A percentile compares a stretch with the other conserved stretches of the same genome.
Conservation (phyloP, 2,888 invertebrate genomes). For the Netelia virgata region DNA sequence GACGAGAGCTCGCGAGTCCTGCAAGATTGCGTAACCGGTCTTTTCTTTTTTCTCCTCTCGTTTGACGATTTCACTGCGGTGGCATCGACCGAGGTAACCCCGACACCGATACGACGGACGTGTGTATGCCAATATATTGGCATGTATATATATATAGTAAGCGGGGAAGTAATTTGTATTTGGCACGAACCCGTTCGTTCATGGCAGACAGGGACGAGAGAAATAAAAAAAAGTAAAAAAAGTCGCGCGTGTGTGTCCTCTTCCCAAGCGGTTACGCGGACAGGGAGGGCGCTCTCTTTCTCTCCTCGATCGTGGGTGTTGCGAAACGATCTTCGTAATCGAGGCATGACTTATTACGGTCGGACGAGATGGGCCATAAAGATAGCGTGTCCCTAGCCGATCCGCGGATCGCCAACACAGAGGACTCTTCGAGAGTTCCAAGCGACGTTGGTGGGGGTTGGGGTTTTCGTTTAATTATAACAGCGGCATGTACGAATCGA, state of each 20-base stretch:
- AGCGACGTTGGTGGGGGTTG: too few relatives aligned
- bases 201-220: constrained; percentile 40
- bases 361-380: constrained; percentile 73
- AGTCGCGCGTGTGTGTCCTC: constrained; percentile 45
- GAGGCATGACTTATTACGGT: constrained; percentile 76
- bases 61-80: constrained; percentile 48
- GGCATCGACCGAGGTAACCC: constrained; percentile 18
- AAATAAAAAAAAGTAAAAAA: constrained; percentile 47
- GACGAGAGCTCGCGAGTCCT: not conserved
- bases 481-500: constrained; percentile 20
- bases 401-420: constrained; percentile 30
- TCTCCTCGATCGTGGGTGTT: constrained; percentile 73
- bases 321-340: constrained; percentile 78
- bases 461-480: constrained; percentile 58
- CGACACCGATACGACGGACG: constrained; percentile 15
- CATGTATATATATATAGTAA: constrained; percentile 31
- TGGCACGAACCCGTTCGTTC: constrained; percentile 64
- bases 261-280: constrained; percentile 5
- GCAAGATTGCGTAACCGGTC: constrained; percentile 39
- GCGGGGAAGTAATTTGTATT: constrained; percentile 70
- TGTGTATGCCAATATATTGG: not conserved
- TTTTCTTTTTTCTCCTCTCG: constrained; percentile 16
- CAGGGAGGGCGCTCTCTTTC: constrained; percentile 20
- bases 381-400: constrained; percentile 71
- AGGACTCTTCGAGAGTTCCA: not conserved